phyloP scores from a whole-genome alignment of 2,888 invertebrate genomes.

The Crocallis elinguaria region DNA sequence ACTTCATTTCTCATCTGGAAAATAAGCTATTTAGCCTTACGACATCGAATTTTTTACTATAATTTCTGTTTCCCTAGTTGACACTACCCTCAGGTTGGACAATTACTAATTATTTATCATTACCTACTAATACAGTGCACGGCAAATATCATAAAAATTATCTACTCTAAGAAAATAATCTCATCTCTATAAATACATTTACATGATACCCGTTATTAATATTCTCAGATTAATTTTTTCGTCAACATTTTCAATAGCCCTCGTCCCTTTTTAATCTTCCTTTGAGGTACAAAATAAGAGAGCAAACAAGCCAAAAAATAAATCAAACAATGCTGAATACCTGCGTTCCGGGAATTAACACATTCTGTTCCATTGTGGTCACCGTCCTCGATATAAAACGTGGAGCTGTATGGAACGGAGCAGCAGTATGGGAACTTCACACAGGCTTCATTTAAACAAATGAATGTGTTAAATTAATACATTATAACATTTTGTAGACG shows the following conservation, averaged over 20 bases:
- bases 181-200: conserved; percentile 8
- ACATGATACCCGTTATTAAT: conserved; percentile 21
- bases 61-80: too few species aligned
- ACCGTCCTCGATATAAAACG: conserved; percentile 13
- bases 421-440: conserved; percentile 10
- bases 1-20: too few species aligned
- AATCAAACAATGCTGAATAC: conserved; percentile 21
- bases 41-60: too few species aligned
- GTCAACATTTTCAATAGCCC: conserved; percentile 17
- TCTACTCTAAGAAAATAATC: not conserved
- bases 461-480: not conserved
- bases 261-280: conserved; percentile 30
- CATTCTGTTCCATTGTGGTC: conserved; percentile 25
- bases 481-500: too few species aligned
- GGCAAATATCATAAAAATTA: not conserved
- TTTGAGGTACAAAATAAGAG: conserved; percentile 22
- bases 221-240: conserved; percentile 16
- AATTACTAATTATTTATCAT: too few species aligned
- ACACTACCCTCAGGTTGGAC: too few species aligned
- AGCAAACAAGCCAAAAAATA: conserved; percentile 24
- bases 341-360: conserved; percentile 24
- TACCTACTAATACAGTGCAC: not conserved
- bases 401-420: not conserved
- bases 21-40: too few species aligned
- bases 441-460: not conserved